Evolutionary conservation across 2,113 vertebrate genomes (phyloP), one percentile per base, ranked within the genome.

Genomic region (Sturnus vulgaris): DNA sequence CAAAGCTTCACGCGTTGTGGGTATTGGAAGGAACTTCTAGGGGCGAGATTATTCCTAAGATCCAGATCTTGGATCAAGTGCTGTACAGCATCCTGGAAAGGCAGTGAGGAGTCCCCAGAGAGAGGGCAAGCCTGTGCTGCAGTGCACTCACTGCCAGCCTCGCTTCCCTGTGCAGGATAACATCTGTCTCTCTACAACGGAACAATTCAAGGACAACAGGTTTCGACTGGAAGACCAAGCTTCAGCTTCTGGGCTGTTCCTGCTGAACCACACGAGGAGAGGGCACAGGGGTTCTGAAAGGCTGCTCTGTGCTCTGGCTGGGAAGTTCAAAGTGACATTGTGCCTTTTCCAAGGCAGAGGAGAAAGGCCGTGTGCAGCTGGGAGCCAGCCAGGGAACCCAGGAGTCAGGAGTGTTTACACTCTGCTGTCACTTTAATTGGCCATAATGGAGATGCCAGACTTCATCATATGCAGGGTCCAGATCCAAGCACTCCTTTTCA

Each of bases 391-490:
- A 69, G 91, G 90, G 90, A 87, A 24, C 5, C 24, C 76, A 66
- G 78, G 86, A 95, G 75, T n/a, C 76, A 60, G 82, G 59, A 52
- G 71, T 84, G 90, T 94, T 94, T 95, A 82, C 70, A 72, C 72
- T 91, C 66, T 25, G 61, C 78, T 96, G 96, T 95, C 96, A 94
- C 88, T 93, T 86, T 95, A 95, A 96, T 91, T 92, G 93, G 82
- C 82, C 84, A 6, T 96, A 95, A 95, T 80, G 79, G 91, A 95
- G 31, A 66, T 65, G 96, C 95, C 91, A 97, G 81, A 53, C 86
- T 53, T 75, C 84, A 92, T 95, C 87, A 86, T 2, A 33, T 17
- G 39, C 95, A 82, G 63, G 69, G 78, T 63, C 80, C 77, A 80
- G 55, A 96, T 89, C 78, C 73, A 94, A 93, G 71, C 52, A 24